Evolutionary conservation across 2,888 invertebrate species (phyloP), one percentile per base, ranked within the genome.

Genomic region (Oxyteleia sp.): DNA sequence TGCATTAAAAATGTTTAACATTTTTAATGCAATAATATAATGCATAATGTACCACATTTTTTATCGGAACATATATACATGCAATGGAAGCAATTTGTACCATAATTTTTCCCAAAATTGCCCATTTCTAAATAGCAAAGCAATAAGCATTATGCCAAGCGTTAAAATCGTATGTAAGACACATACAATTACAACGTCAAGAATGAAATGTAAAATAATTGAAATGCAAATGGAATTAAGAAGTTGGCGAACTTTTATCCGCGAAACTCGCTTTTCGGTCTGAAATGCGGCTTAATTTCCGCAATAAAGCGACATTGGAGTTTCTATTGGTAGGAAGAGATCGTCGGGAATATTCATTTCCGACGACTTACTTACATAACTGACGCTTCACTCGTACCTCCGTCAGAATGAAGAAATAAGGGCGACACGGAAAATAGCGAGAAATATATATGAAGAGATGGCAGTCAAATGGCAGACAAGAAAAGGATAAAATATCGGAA

Each of bases 401-500:
- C 82, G 75, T 81, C 80, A 45, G 74, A 83, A 88, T 86, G 75
- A 82, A 78, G 66, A 61, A 80, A 59, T 84, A 47, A 71, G 71
- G 49, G 43, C 49, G 55, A 49, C 71, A 63, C 79, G 49, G 64
- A 75, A 57, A 81, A 83, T 63, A 55, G 55, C 32, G 29, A 29
- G 45, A 55, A 53, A 69, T 71, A 43, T 72, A 43, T 68, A 59
- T 74, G 29, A 55, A 72, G 57, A 74, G 15, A 69, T 57, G 63
- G 55, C 43, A 63, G 53, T 45, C 29, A 61, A 55, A 53, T 38
- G 43, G 41, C 64, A 71, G 53, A 72, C 32, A 72, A 57, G 79
- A 51, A 41, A 64, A 59, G 59, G 47, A 61, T 80, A 45, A 74
- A 59, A 64, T 66, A 63, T 69, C 63, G 64, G 35, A 35, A 41